Evolutionary conservation across 1,140 invertebrate species (phyloP), one percentile per base, ranked within the genome.

Genomic region (Saccostrea glomerata): DNA sequence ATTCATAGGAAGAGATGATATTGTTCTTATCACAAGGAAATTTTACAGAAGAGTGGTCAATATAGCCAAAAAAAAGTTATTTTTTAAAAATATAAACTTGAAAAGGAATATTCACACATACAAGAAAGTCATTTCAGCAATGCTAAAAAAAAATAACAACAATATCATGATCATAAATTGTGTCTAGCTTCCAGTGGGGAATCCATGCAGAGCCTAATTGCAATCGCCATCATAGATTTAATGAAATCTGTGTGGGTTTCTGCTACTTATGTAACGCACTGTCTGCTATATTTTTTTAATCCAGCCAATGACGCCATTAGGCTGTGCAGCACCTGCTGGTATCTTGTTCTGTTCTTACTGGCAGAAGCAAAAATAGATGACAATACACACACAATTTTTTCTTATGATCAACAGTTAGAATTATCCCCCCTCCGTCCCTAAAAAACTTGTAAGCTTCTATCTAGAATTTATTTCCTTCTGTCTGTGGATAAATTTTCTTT

Each of bases 201-300:
- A 77, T 77, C 70, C 70, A 77, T 77, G 70, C 70, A 12, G 70
- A 77, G 70, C 11, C 70, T 77, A 77, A 77, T 77, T 77, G 70
- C 70, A 77, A 77, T 77, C 70, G 70, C 70, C 70, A 77, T 77
- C 70, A 77, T 77, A 77, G 70, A 77, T 77, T 77, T 77, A 77
- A 77, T 77, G 70, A 77, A 77, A 77, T 30, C 70, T 77, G 70
- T 77, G 70, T 77, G 70, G 70, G 70, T 77, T 77, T 77, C 70
- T 77, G 70, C 30, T 77, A 77, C 70, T 77, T 77, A 77, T 77
- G 70, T 77, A 77, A 77, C 70, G 25, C 70, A 36, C 70, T 77
- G 70, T 77, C 70, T 77, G 70, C 70, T 77, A 15, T 36, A 77
- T 77, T 30, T 63, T 73, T 77, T 77, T 77, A 77, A 77, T 77